Base-by-base conservation (phyloP, 2,888 invertebrate species). In the Lepidocyrtinus sp. region DNA sequence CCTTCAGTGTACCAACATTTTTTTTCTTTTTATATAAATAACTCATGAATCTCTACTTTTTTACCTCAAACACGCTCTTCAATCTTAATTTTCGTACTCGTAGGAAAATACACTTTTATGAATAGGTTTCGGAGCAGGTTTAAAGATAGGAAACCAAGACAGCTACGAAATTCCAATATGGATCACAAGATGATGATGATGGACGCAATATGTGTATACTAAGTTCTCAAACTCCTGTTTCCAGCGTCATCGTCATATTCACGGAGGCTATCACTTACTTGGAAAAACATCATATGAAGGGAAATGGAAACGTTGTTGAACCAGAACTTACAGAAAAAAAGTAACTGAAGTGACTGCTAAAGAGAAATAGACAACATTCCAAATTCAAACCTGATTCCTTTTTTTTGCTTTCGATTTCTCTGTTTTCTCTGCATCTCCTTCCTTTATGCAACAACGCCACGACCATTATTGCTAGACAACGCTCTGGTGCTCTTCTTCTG, bases 331-430 rank as follows among this genome's bases (percentile, higher is more conserved):
- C 24, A 62, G 15, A 62, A 62, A 62, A 2, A 62, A 62, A 62
- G 36, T 36, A 12, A 62, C 62, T 21, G 62, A 62, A 17, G 24
- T 62, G 62, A 50, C 12, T 36, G 36, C 36, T 36, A 17, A 50
- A 63, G 62, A 27, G 45, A 79, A 65, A 74, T 55, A 69, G 68
- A 63, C 61, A 69, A 50, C 74, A 80, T 71, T 75, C 61, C 17
- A 64, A 80, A 80, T 80, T 80, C 80, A 74, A 75, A 75, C 79
- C 46, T 63, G 74, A 79, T 74, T 79, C 59, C 59, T 55, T 21
- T 69, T 27, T n/a, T n/a, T 24, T 21, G 9, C 62, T 7, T 7
- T 22, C 24, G 5, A 63, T 24, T 25, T 22, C 61, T 21, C 63
- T 22, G 36, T 36, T 36, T 36, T 36, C n/a, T n/a, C 36, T 36